A percentile compares a stretch with the other conserved stretches of the same genome.
These are phyloP conservation scores for Sparus aurata DNA, from an alignment of 2,797 vertebrate genomes.

Conservation along the genomic window DNA sequence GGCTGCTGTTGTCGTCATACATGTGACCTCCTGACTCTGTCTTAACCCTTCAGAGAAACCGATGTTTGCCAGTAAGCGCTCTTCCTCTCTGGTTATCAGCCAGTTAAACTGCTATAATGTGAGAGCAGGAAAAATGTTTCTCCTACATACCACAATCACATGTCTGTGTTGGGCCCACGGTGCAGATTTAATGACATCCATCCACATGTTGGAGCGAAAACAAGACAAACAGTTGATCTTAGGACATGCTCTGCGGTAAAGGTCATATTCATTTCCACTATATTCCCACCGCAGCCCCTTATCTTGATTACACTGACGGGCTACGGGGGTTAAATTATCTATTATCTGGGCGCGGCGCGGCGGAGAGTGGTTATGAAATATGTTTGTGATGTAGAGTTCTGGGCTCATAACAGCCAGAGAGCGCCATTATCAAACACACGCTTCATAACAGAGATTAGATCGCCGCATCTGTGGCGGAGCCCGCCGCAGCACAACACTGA, in stretches of 20 bases:
- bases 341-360: conserved; percentile 22
- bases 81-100: conserved; percentile 10
- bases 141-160: conserved; percentile 8
- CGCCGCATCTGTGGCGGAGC: conserved; percentile 21
- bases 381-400: conserved; percentile 31
- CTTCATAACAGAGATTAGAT: conserved; percentile 65
- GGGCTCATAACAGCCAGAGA: conserved; percentile 47
- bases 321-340: conserved; percentile 11
- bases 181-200: conserved; percentile 27
- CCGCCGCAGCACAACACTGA: conserved; percentile 15
- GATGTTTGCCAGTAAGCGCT: neutral
- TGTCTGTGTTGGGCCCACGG: neutral
- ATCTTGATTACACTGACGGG: conserved; percentile 17
- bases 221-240: conserved; percentile 35
- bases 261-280: conserved; percentile 21
- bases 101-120: conserved; percentile 10
- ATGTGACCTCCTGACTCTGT: conserved; percentile 25
- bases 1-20: conserved; percentile 25
- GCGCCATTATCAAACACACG: conserved; percentile 40
- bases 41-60: conserved; percentile 1
- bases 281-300: conserved; percentile 18
- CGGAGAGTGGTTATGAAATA: conserved; percentile 48
- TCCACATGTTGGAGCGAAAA: conserved; percentile 21
- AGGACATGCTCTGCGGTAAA: neutral
- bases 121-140: neutral